Conservation (phyloP, 2,888 invertebrate genomes). For the Mythimna loreyi region DNA sequence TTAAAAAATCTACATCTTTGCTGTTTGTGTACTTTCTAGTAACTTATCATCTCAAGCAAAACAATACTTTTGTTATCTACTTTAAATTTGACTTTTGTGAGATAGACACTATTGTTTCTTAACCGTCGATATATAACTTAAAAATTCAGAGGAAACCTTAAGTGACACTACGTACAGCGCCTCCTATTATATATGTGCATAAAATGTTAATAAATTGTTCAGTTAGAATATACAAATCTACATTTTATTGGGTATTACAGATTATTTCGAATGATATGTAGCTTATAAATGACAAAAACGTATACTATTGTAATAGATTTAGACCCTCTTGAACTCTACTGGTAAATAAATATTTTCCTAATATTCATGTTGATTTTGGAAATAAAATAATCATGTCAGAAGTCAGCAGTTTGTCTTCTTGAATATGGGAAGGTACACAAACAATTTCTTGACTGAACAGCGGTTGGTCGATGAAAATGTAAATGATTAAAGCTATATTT, state of each 20-base stretch:
- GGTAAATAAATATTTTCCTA: constrained; percentile 46
- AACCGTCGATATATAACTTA: too few species aligned
- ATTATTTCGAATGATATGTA: constrained; percentile 39
- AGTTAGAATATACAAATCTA: constrained; percentile 55
- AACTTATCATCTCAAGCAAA: too few species aligned
- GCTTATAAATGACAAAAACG: constrained; percentile 35
- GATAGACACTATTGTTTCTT: too few species aligned
- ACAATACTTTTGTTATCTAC: too few species aligned
- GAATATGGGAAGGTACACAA: background rate
- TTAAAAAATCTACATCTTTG: too few species aligned
- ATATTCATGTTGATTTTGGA: constrained; percentile 47
- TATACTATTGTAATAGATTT: constrained; percentile 36
- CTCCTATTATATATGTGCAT: constrained; percentile 48
- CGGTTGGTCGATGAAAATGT: constrained; percentile 3
- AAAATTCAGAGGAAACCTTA: constrained; percentile 23
- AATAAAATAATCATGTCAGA: constrained; percentile 32
- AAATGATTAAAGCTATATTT: constrained; percentile 10
- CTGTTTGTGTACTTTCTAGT: too few species aligned
- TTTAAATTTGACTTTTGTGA: too few species aligned
- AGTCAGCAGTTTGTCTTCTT: constrained; percentile 40
- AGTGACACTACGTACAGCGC: constrained; percentile 31
- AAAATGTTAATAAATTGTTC: constrained; percentile 52
- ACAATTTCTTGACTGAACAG: constrained; percentile 1
- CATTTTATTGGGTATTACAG: constrained; percentile 52
- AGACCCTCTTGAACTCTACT: constrained; percentile 15